These are phyloP conservation scores for Halesus radiatus DNA, from an alignment of 1,140 invertebrate species.

Conservation along the genomic window DNA sequence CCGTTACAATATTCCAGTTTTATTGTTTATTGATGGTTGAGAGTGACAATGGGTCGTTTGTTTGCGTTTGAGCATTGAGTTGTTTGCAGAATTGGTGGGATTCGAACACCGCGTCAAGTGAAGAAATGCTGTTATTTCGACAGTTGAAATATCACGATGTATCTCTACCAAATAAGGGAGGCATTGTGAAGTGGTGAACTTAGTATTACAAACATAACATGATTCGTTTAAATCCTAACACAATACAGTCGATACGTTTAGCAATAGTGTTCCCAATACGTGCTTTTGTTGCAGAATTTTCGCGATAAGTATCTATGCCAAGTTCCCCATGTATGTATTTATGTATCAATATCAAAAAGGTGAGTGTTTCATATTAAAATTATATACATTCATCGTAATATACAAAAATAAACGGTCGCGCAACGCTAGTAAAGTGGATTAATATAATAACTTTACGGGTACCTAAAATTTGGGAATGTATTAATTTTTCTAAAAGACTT, in stretches of 20 bases:
- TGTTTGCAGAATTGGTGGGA: background rate
- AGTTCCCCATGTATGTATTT: too few species aligned
- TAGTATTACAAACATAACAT: background rate
- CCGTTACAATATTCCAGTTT: background rate
- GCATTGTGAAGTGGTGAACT: background rate
- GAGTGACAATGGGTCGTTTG: background rate
- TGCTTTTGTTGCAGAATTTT: background rate
- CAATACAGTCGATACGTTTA: too few species aligned
- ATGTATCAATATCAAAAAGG: too few species aligned
- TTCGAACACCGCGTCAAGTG: background rate
- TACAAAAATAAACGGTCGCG: too few species aligned
- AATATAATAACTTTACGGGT: too few species aligned
- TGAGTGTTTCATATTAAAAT: too few species aligned
- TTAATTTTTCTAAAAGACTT: too few species aligned
- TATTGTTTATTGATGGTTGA: background rate
- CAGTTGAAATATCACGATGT: constrained; percentile 5
- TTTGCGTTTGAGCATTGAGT: background rate
- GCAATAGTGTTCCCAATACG: background rate
- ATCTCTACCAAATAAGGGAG: background rate
- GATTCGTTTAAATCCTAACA: background rate
- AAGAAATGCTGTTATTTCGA: background rate
- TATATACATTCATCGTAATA: too few species aligned
- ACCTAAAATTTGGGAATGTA: too few species aligned
- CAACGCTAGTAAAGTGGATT: too few species aligned
- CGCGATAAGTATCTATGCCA: background rate